Evolutionary conservation across 2,888 invertebrate species (phyloP).

Genomic region (Apoda limacodes): DNA sequence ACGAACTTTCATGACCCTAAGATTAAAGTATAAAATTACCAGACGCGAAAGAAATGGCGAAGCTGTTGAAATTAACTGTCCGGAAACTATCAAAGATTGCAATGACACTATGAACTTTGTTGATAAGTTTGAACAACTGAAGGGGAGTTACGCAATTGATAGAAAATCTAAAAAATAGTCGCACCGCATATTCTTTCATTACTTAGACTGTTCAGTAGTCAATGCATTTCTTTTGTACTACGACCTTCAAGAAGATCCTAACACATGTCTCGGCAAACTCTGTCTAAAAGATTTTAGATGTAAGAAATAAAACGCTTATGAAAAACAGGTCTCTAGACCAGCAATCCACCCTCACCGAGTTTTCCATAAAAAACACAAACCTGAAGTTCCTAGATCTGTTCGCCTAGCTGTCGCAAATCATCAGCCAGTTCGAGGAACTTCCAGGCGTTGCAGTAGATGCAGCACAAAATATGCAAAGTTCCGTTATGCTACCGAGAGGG

Average conservation of each 20-base stretch:
- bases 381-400: constrained; percentile 14
- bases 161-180: constrained; percentile 18
- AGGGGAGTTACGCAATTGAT: constrained; percentile 18
- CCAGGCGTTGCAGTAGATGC: constrained; percentile 16
- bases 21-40: constrained; percentile 6
- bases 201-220: constrained; percentile 11
- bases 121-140: constrained; percentile 19
- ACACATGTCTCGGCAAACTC: constrained; percentile 4
- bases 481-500: constrained; percentile 12
- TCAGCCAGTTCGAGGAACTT: constrained; percentile 15
- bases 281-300: constrained; percentile 10
- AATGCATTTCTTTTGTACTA: constrained; percentile 11
- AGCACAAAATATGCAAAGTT: constrained; percentile 18
- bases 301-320: too few species aligned
- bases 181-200: constrained; percentile 17
- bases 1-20: constrained; percentile 15
- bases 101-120: constrained; percentile 18
- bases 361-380: constrained; percentile 16
- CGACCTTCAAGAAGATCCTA: too few species aligned
- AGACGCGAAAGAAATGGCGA: constrained; percentile 8
- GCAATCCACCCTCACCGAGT: constrained; percentile 4
- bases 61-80: constrained; percentile 13
- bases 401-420: too few species aligned
- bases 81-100: constrained; percentile 15
- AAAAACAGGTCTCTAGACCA: constrained; percentile 4